These are phyloP conservation scores for Nasua narica DNA, from an alignment of 2,797 vertebrate genomes.

Conservation along the genomic window DNA sequence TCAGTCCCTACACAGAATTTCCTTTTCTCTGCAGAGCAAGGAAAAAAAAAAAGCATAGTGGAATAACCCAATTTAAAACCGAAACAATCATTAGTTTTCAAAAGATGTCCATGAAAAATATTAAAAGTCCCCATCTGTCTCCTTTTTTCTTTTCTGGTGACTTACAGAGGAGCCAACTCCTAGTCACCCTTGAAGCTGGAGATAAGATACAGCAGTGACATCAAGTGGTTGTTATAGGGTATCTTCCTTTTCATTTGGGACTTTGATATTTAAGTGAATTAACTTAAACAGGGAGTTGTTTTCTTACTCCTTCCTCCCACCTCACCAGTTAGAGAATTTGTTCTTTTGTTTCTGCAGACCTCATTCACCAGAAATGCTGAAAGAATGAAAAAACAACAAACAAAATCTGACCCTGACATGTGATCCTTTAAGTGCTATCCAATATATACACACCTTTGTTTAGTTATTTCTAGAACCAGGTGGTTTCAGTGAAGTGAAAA, in stretches of 20 bases:
- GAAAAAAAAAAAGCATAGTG: not conserved
- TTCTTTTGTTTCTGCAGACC: not conserved
- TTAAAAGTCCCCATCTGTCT: not conserved
- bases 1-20: not conserved
- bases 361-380: not conserved
- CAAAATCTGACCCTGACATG: not conserved
- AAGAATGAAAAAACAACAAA: not conserved
- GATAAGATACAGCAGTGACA: conserved; percentile 43
- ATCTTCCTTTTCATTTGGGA: not conserved
- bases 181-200: not conserved
- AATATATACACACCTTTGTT: conserved; percentile 28
- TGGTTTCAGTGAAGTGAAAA: not conserved
- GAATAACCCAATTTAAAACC: not conserved
- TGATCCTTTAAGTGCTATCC: not conserved
- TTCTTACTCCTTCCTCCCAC: not conserved
- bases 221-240: conserved; percentile 41
- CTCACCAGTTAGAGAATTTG: not conserved
- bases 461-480: not conserved
- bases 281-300: not conserved
- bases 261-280: not conserved
- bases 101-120: not conserved
- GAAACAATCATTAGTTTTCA: not conserved
- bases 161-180: not conserved
- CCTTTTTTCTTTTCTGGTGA: not conserved
- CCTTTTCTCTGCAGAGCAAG: not conserved